Evolutionary conservation across 2,797 vertebrate genomes (phyloP).

Genomic region (Ctenopoma multispine): DNA sequence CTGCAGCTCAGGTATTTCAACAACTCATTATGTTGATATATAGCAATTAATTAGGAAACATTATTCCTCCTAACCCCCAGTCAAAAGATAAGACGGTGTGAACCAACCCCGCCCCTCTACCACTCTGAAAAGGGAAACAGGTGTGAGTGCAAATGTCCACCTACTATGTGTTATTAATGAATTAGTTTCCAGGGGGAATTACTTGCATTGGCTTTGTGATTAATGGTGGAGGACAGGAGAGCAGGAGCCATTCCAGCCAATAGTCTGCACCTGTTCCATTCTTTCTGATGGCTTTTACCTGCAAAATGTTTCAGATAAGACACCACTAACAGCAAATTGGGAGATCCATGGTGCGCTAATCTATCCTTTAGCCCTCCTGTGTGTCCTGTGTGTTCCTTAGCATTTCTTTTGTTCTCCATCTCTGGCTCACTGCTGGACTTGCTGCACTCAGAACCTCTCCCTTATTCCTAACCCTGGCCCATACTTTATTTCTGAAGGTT

Average conservation of each 20-base stretch:
- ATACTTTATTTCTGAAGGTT: constrained; percentile 36
- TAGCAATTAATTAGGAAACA: constrained; percentile 63
- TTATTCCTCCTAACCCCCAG: constrained; percentile 50
- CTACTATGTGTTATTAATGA: constrained; percentile 71
- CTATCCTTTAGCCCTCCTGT: constrained; percentile 64
- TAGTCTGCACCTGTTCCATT: constrained; percentile 63
- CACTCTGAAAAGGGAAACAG: constrained; percentile 42
- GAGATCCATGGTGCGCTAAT: constrained; percentile 67
- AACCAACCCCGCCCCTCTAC: constrained; percentile 26
- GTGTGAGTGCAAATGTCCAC: constrained; percentile 52
- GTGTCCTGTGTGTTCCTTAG: constrained; percentile 38
- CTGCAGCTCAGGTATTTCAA: constrained; percentile 35
- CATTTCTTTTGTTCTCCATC: constrained; percentile 9
- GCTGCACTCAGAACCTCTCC: constrained; percentile 32
- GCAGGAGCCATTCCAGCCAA: constrained; percentile 59
- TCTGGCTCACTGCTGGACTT: constrained; percentile 46
- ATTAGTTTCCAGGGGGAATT: constrained; percentile 62
- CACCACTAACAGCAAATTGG: constrained; percentile 55
- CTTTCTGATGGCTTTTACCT: constrained; percentile 50
- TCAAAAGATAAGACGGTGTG: constrained; percentile 41
- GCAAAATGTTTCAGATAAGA: constrained; percentile 58
- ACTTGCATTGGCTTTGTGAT: constrained; percentile 68
- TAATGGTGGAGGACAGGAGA: constrained; percentile 68
- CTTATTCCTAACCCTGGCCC: constrained; percentile 26
- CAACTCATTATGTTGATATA: constrained; percentile 58